phyloP scores from a whole-genome alignment of 2,888 invertebrate species.

The Nomada lathburiana region DNA sequence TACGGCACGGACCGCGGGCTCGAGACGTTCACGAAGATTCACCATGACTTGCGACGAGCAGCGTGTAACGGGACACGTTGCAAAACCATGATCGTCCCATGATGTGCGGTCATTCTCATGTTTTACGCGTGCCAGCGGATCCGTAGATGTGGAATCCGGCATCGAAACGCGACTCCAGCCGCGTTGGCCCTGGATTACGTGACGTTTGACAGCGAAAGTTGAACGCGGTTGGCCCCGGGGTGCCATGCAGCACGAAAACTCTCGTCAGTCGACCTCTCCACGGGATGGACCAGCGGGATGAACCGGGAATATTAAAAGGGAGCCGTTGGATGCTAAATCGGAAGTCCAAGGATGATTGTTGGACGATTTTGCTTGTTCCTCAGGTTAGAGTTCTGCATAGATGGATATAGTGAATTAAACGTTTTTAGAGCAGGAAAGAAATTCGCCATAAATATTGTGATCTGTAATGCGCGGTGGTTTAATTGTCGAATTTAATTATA shows the following conservation, averaged over 20 bases:
- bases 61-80: constrained; percentile 54
- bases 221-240: constrained; percentile 58
- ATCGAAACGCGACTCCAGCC: constrained; percentile 31
- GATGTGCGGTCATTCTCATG: constrained; percentile 52
- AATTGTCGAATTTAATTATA: too few relatives aligned
- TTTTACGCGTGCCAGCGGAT: constrained; percentile 33
- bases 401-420: too few relatives aligned
- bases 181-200: constrained; percentile 70
- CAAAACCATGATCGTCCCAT: constrained; percentile 40
- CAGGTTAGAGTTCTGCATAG: too few relatives aligned
- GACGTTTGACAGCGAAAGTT: constrained; percentile 81
- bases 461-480: too few relatives aligned
- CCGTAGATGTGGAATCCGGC: constrained; percentile 32
- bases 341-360: too few relatives aligned
- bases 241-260: constrained; percentile 55
- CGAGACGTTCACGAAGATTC: background rate
- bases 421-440: too few relatives aligned
- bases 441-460: too few relatives aligned
- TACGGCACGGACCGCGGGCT: background rate
- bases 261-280: constrained; percentile 37
- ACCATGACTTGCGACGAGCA: background rate
- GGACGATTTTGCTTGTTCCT: too few relatives aligned
- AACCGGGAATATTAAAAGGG: constrained; percentile 34
- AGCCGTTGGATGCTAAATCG: background rate
- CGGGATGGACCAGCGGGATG: constrained; percentile 39